phyloP scores from a whole-genome alignment of 53 echinoderm and acorn worm species.

The Astropecten irregularis region DNA sequence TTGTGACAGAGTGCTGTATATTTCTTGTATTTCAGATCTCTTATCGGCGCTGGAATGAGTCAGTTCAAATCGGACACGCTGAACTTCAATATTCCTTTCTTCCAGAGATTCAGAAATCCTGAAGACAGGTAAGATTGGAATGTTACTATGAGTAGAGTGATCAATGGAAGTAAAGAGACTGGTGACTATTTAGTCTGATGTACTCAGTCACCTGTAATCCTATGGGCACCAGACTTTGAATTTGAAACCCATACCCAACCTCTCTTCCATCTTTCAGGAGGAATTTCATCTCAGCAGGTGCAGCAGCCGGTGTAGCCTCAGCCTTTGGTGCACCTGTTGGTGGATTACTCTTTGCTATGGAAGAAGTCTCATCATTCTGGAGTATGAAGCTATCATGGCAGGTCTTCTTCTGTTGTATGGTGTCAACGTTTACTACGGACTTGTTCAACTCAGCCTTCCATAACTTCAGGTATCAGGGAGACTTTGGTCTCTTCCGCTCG shows the following conservation, averaged over 20 bases:
- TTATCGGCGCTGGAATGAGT: slow-evolving; percentile 95
- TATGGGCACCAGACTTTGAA: too few species aligned
- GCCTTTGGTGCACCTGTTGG: slow-evolving; percentile 99
- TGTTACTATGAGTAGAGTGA: too few species aligned
- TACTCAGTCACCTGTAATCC: too few species aligned
- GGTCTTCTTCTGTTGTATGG: slow-evolving; percentile 98
- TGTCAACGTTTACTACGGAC: slow-evolving; percentile 99
- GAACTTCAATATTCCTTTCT: slow-evolving; percentile 88
- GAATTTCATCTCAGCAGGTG: slow-evolving; percentile 98
- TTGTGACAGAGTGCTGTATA: too few species aligned
- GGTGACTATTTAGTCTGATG: too few species aligned
- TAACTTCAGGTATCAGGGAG: slow-evolving; percentile 85
- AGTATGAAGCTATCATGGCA: slow-evolving; percentile 98
- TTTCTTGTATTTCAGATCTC: slow-evolving; percentile 85
- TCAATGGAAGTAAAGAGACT: too few species aligned
- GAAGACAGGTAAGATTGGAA: slow-evolving; percentile 85
- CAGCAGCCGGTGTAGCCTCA: slow-evolving; percentile 97
- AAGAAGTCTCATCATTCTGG: slow-evolving; percentile 99
- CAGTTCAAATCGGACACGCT: slow-evolving; percentile 96
- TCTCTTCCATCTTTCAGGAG: too few species aligned
- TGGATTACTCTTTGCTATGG: slow-evolving; percentile 97
- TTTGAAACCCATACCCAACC: too few species aligned
- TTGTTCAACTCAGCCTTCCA: slow-evolving; percentile 98
- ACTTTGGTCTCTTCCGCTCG: slow-evolving; percentile 91
- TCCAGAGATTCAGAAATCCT: slow-evolving; percentile 93